phyloP scores from a whole-genome alignment of 2,797 vertebrate species.

The Sebastiscus albofasciatus region DNA sequence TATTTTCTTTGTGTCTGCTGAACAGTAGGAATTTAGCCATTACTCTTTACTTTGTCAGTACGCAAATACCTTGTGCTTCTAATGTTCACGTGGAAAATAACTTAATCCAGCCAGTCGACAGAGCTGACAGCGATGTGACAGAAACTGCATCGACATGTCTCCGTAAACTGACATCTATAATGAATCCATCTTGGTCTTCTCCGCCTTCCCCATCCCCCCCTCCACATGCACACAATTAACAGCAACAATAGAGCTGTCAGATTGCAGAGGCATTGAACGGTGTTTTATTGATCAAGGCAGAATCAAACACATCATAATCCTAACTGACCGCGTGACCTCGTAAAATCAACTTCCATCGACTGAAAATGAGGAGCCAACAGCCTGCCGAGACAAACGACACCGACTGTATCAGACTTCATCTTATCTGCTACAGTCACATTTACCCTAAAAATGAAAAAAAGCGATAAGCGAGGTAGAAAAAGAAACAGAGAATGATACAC shows the following conservation, averaged over 20 bases:
- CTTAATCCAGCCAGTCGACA: background rate
- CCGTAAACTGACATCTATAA: constrained; percentile 44
- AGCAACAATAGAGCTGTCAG: constrained; percentile 54
- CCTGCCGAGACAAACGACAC: constrained; percentile 7
- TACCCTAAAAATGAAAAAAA: background rate
- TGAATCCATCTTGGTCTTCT: constrained; percentile 50
- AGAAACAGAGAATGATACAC: constrained; percentile 1
- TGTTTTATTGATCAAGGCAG: constrained; percentile 59
- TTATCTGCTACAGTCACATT: constrained; percentile 37
- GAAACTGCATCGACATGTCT: constrained; percentile 20
- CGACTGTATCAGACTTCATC: constrained; percentile 1
- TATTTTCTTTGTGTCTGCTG: background rate
- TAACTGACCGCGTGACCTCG: constrained; percentile 51
- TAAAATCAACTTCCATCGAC: constrained; percentile 56
- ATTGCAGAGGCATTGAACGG: constrained; percentile 34
- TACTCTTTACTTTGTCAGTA: background rate
- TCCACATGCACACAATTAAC: constrained; percentile 51
- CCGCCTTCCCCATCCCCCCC: constrained; percentile 10
- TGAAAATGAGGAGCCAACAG: constrained; percentile 18
- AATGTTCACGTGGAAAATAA: constrained; percentile 25
- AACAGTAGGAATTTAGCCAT: background rate
- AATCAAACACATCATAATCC: constrained; percentile 72
- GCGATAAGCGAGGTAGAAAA: background rate
- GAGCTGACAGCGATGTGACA: constrained; percentile 29
- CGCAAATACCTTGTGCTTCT: background rate